Evolutionary conservation across 2,888 invertebrate species (phyloP), one percentile per base, ranked within the genome.

Genomic region (Laspeyria flexula): DNA sequence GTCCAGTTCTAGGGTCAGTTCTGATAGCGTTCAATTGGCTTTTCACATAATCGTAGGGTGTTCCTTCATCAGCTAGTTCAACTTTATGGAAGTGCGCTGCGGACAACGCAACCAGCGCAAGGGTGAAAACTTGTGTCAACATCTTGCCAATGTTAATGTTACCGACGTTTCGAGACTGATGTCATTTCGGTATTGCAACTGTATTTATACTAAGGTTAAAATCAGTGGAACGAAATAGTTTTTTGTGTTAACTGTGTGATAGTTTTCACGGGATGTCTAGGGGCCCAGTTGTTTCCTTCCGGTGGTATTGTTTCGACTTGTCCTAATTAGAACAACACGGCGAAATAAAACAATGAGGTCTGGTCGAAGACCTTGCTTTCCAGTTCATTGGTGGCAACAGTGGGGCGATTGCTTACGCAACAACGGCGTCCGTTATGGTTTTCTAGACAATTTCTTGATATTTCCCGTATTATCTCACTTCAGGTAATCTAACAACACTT

Each of bases 321-420:
- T 77, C 73, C 77, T 87, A 92, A 90, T 89, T 86, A 85, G 86
- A 88, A 87, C 90, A 83, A 74, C 76, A 80, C 83, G 66, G 77
- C 77, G 77, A 81, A 86, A 83, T 86, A 83, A 84, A 83, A 90
- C 90, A 90, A 90, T 90, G 81, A 77, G 51, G 77, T 77, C 68
- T 77, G 81, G 80, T 78, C 84, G 77, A 80, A 89, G 92, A 90
- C 92, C 92, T 91, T 91, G 92, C 87, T 88, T 91, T 91, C 90
- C 91, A 89, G 85, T 91, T 85, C 86, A 90, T 79, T 90, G 90
- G 81, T 76, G 79, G 61, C 83, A 79, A 79, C 85, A 85, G 83
- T 85, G 86, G 86, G 83, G 82, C 86, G 80, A 71, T 75, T 57
- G 74, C 72, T 90, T 89, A 79, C 90, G 90, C 87, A 92, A 91